Percentiles rank a stretch among this genome's conserved stretches.
phyloP scores from a whole-genome alignment of 2,888 invertebrate genomes.

The Neocrepidodera transversa region DNA sequence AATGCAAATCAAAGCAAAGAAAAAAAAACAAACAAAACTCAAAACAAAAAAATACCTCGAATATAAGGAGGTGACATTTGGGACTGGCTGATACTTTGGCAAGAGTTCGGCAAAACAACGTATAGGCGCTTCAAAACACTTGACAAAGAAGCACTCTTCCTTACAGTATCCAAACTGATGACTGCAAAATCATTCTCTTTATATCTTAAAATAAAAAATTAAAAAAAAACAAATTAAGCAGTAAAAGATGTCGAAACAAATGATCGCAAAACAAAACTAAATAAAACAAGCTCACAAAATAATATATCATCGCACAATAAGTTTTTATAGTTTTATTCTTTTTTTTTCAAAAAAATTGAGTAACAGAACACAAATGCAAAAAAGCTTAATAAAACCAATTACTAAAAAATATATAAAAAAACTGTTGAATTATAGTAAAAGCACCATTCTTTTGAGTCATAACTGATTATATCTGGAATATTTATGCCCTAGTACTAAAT shows the following conservation, averaged over 20 bases:
- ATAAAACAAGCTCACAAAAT: constrained; percentile 18
- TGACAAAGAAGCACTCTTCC: constrained; percentile 54
- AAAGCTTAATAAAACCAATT: too few relatives aligned
- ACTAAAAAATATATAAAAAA: too few relatives aligned
- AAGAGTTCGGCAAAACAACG: constrained; percentile 74
- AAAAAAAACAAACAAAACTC: constrained; percentile 24
- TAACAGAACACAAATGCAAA: too few relatives aligned
- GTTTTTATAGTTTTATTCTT: too few relatives aligned
- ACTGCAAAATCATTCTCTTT: constrained; percentile 60
- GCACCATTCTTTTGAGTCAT: too few relatives aligned
- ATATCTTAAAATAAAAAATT: constrained; percentile 57
- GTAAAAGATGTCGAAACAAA: constrained; percentile 41
- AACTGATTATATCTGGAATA: too few relatives aligned
- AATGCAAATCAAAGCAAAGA: constrained; percentile 10
- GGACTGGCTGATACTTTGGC: constrained; percentile 74
- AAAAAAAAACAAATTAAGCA: constrained; percentile 50
- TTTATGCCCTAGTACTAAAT: too few relatives aligned
- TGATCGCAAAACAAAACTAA: constrained; percentile 29
- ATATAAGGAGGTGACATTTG: constrained; percentile 69
- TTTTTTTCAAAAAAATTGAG: too few relatives aligned
- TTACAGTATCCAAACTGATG: constrained; percentile 55
- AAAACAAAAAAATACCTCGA: constrained; percentile 65
- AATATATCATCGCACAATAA: too few relatives aligned
- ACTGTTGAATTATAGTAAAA: too few relatives aligned
- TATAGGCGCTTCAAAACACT: constrained; percentile 64